Conservation (phyloP, 2,797 vertebrate genomes). For the Anguilla obscura region DNA sequence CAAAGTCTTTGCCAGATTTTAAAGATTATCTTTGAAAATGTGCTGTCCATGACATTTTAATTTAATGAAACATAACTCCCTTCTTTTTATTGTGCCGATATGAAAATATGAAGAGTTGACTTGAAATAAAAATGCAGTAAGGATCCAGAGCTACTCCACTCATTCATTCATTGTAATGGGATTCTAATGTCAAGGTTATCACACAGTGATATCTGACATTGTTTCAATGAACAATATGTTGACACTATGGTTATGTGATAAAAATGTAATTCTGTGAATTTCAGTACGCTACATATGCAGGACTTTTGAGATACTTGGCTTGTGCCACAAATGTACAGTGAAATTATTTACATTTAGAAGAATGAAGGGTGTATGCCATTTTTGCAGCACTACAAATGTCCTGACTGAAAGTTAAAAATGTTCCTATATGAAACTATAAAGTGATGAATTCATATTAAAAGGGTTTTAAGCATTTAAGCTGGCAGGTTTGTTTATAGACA, state of each 20-base stretch:
- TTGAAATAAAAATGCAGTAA: background rate
- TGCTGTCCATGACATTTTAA: slow-evolving; percentile 53
- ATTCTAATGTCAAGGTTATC: background rate
- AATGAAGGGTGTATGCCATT: background rate
- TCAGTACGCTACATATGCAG: background rate
- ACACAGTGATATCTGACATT: background rate
- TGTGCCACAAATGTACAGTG: background rate
- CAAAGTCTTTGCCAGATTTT: slow-evolving; percentile 55
- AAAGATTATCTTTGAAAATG: slow-evolving; percentile 45
- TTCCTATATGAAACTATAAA: background rate
- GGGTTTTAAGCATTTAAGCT: background rate
- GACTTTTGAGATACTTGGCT: background rate
- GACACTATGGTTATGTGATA: background rate
- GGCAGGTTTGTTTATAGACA: background rate
- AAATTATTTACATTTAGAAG: background rate
- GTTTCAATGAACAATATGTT: background rate
- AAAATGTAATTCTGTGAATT: background rate
- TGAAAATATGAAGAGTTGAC: slow-evolving; percentile 38
- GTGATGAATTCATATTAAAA: background rate
- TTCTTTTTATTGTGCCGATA: slow-evolving; percentile 52
- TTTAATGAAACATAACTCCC: slow-evolving; percentile 27
- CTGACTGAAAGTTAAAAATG: background rate
- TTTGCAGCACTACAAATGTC: background rate
- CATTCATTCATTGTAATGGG: background rate
- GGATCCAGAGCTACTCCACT: background rate